Base-by-base conservation (phyloP, 1,140 invertebrate species). In the Samia ricini region DNA sequence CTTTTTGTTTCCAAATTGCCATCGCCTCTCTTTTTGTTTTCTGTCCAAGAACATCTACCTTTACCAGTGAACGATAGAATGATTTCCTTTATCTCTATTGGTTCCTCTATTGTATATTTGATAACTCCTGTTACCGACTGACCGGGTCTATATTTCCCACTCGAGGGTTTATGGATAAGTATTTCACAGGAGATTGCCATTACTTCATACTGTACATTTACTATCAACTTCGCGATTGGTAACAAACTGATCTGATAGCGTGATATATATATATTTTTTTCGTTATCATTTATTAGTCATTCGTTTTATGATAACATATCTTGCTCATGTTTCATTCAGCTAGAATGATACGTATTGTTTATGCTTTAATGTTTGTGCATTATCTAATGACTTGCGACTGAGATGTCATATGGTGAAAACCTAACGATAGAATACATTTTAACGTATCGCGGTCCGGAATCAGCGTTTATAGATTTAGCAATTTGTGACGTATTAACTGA, bases 41-140 rank as follows among this genome's bases (percentile, higher is more conserved):
- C 52, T 23, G 5, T 5, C 57, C 56, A 59, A 6, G 12, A 12
- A 12, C 19, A 55, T 12, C 29, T 3, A 23, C 50, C 60, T 51
- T 29, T 54, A 3, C 64, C 64, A 18, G 10, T 59, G 10, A 58
- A 7, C 12, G 60, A 52, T 15, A 62, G 5, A 49, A 24, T 50
- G 10, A 23, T 48, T 55, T 21, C 42, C 19, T 24, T 52, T 8
- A 62, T 20, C n/a, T 54, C 56, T 19, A 19, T 61, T 23, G 48
- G 21, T 51, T 61, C 21, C 0, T 36, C 26, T 19, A 61, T 26
- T 10, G 18, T 10, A 61, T 61, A 61, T 57, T 61, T 57, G 2
- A 57, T 19, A 42, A 42, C 2, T 26, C 64, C 58, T 26, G 26
- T 15, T 10, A 57, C 59, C 19, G 24, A 0, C 23, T 56, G 24